phyloP scores from a whole-genome alignment of 2,113 vertebrate species.

The Zingel zingel region DNA sequence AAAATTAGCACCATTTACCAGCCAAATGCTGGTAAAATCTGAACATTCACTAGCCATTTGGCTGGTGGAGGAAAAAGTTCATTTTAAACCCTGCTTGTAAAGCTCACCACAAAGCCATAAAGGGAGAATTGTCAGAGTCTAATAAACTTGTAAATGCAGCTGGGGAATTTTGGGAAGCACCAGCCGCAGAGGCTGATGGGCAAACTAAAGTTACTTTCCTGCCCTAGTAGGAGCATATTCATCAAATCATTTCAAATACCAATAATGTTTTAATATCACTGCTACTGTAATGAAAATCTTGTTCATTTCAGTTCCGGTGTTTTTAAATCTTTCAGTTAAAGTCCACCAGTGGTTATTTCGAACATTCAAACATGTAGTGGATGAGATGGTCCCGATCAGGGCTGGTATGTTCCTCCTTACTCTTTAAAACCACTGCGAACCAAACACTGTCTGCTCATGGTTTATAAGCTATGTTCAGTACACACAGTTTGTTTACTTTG shows the following conservation, averaged over 20 bases:
- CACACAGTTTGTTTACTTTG: neutral
- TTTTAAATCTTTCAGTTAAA: conserved; percentile 1
- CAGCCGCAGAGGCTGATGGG: neutral
- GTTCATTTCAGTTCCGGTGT: neutral
- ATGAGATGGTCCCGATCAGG: neutral
- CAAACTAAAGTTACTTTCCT: neutral
- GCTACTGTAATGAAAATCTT: conserved; percentile 3
- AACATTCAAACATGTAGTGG: no score
- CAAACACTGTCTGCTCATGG: neutral
- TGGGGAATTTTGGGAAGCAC: neutral
- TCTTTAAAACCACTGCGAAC: no score
- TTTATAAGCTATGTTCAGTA: neutral
- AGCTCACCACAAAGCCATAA: conserved; percentile 69
- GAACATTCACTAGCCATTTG: no score
- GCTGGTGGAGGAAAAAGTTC: no score
- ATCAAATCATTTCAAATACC: conserved; percentile 2
- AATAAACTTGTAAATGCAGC: conserved; percentile 19
- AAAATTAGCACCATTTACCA: no score
- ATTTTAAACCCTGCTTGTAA: neutral
- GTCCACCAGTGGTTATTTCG: neutral
- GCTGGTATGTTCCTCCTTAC: neutral
- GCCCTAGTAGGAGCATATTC: neutral
- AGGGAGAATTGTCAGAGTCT: neutral
- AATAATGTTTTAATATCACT: conserved; percentile 13
- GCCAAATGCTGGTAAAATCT: no score